phyloP scores from a whole-genome alignment of 2,113 vertebrate genomes.

The Hippopotamus amphibius region DNA sequence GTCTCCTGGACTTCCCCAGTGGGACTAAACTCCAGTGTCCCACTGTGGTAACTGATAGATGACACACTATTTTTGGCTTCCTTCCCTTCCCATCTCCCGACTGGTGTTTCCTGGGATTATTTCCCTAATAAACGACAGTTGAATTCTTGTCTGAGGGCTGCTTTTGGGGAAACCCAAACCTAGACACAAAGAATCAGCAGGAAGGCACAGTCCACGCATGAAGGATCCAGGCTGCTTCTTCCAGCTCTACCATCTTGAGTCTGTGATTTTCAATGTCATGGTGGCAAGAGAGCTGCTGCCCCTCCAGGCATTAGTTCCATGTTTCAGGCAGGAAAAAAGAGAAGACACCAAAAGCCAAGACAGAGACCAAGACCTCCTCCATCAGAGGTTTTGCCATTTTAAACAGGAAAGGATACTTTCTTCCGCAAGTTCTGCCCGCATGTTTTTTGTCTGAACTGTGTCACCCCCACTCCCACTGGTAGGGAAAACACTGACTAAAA shows the following conservation, averaged over 20 bases:
- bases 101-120: neutral
- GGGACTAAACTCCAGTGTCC: neutral
- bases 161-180: conserved; percentile 25
- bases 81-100: neutral
- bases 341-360: neutral
- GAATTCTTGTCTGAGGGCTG: neutral
- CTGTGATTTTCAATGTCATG: neutral
- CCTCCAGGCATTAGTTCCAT: neutral
- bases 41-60: neutral
- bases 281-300: neutral
- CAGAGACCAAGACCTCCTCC: neutral
- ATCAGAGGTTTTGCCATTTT: neutral
- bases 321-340: neutral
- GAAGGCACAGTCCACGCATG: neutral
- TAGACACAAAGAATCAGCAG: neutral
- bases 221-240: neutral
- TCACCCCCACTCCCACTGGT: no score
- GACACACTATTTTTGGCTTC: neutral
- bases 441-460: neutral
- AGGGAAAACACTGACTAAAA: no score
- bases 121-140: neutral
- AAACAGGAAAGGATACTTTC: neutral
- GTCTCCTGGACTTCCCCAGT: neutral
- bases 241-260: neutral
- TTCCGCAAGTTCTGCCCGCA: neutral